Base-by-base conservation (phyloP, 2,888 invertebrate genomes). In the Drosophila kambysellisi region DNA sequence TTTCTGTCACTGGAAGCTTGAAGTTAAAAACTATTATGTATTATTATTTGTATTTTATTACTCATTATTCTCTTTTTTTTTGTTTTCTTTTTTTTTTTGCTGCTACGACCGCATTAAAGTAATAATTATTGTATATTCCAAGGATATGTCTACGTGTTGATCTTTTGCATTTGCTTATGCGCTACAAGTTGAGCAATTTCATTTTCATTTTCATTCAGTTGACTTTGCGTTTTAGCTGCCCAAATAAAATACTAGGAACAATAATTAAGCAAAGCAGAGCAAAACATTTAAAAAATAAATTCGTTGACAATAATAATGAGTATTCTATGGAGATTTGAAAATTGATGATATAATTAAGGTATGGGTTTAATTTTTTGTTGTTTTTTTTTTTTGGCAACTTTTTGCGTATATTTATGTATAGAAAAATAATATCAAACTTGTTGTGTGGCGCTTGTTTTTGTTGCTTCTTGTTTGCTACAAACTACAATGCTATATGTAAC, bases 81-180 rank as follows among this genome's bases (percentile, higher is more conserved):
- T 32, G 25, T 37, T 67, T 59, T 29, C 1, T 25, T 62, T 60
- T 58, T 67, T 54, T 65, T 56, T 12, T 65, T 81, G 83, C 83
- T 87, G 89, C 89, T 82, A 82, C 74, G 76, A 79, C 87, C 70
- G 89, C 89, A 86, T 81, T 91, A 91, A 90, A 91, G 90, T 90
- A 88, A 78, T 81, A 87, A 87, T 88, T 88, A 88, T 88, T 88
- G 88, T 88, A 89, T 88, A 88, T 88, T 88, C 78, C 87, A 91
- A 91, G 91, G 91, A 92, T 92, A 92, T 92, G 91, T 91, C 91
- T 92, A 91, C 91, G 92, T 90, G 88, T 91, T 90, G 87, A 91
- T 91, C 81, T 88, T 71, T 89, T 88, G 81, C 76, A 81, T 75
- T 83, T 80, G 74, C 82, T 74, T 88, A 83, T 90, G 74, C 87